Evolutionary conservation across 2,113 vertebrate species (phyloP), one percentile per base, ranked within the genome.

Genomic region (Pelodiscus sinensis): DNA sequence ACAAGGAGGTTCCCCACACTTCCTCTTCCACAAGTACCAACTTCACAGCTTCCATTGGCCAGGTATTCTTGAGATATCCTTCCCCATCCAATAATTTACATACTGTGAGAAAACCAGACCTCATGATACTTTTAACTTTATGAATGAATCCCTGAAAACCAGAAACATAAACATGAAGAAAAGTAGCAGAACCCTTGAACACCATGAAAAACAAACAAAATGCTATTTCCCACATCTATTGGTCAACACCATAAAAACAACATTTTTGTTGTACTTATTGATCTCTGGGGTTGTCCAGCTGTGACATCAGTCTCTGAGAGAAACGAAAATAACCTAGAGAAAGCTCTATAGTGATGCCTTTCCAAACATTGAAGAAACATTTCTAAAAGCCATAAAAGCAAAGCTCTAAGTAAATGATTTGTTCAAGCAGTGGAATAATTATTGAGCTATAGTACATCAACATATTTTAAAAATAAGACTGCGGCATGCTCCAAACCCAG

Each of bases 391-490:
- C 82, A 91, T 0, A 25, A 78, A 71, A 91, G 31, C 21, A 7
- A 8, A 18, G 79, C n/a, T 51, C 92, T 75, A 94, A 77, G 81
- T 62, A 91, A 82, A 56, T 29, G 11, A 1, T 50, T 89, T 81
- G 35, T 57, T 79, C 31, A 89, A 83, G 24, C 35, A 94, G 82
- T 14, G 71, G 9, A 92, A 79, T 13, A 71, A 25, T 50, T 79
- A 52, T 9, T 62, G 4, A 21, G 29, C 35, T 86, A 95, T 29
- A 52, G 57, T 62, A 77, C 10, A 77, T 11, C 52, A 22, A 8
- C 50, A 87, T 44, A 82, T 75, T 92, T 93, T 87, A 8, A 80
- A 77, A 88, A 89, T 60, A 1, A 92, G 89, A 91, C 75, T 27
- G 58, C 10, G 6, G 58, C 58, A 62, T 29, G 11, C 27, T 62